Percentiles rank a stretch among this genome's conserved stretches.
Conservation (phyloP, 1,140 invertebrate genomes). For the Calliopsis andreniformis region DNA sequence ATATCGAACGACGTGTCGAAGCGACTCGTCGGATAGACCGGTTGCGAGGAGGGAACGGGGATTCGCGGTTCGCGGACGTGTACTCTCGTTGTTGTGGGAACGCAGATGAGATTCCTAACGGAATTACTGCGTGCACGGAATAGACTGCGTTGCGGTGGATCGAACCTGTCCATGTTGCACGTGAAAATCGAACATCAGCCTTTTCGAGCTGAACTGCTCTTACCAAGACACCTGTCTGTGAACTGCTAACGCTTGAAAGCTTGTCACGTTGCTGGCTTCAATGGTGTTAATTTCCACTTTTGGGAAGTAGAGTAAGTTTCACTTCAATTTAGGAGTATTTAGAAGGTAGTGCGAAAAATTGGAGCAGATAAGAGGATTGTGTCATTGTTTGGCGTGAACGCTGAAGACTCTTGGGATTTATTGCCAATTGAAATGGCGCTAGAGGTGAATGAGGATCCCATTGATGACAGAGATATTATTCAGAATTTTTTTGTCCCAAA, state of each 20-base stretch:
- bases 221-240: constrained; percentile 1
- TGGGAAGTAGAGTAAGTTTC: too few species aligned
- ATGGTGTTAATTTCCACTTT: too few species aligned
- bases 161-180: not conserved
- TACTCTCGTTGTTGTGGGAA: constrained; percentile 64
- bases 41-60: not conserved
- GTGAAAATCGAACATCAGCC: constrained; percentile 15
- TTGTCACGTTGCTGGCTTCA: constrained; percentile 15
- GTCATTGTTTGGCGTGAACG: too few species aligned
- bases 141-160: not conserved
- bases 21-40: not conserved
- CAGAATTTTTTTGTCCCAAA: too few species aligned
- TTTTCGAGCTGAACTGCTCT: not conserved
- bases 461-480: too few species aligned
- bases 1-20: constrained; percentile 18
- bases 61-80: constrained; percentile 31
- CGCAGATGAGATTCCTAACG: constrained; percentile 72
- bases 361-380: too few species aligned
- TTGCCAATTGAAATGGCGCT: too few species aligned
- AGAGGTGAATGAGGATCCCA: too few species aligned
- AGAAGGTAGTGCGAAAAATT: too few species aligned
- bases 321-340: too few species aligned
- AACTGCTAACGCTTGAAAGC: not conserved
- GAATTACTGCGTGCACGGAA: constrained; percentile 51
- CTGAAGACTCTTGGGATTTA: too few species aligned